These are phyloP conservation scores for Mustela lutreola DNA, from an alignment of 2,113 vertebrate species.

Conservation along the genomic window DNA sequence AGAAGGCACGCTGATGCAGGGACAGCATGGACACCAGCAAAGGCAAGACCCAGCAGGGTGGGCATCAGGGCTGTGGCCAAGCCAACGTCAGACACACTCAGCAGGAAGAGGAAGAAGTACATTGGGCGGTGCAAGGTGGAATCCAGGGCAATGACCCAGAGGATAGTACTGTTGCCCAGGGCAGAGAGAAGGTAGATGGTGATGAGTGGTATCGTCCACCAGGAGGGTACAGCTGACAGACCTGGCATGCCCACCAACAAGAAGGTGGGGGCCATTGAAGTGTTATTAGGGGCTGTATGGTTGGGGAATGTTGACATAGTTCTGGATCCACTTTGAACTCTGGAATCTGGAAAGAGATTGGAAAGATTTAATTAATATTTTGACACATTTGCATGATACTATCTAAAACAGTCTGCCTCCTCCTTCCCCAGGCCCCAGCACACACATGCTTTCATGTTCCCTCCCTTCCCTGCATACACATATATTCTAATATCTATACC, in stretches of 20 bases:
- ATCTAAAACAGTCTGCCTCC: background rate
- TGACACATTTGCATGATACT: background rate
- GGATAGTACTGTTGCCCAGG: conserved; percentile 76
- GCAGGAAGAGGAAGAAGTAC: conserved; percentile 76
- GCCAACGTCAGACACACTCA: conserved; percentile 74
- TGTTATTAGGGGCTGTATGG: background rate
- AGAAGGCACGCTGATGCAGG: conserved; percentile 78
- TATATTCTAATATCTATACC: background rate
- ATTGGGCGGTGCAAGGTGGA: conserved; percentile 73
- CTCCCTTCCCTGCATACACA: background rate
- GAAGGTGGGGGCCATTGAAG: conserved; percentile 68
- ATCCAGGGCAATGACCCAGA: conserved; percentile 74
- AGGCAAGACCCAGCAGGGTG: conserved; percentile 76
- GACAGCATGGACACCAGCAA: conserved; percentile 47
- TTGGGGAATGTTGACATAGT: conserved; percentile 13
- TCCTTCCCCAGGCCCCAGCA: no score
- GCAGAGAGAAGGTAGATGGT: conserved; percentile 52
- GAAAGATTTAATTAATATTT: conserved; percentile 20
- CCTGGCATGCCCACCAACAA: conserved; percentile 77
- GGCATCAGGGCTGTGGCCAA: conserved; percentile 77
- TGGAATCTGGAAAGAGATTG: conserved; percentile 60
- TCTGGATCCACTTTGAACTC: conserved; percentile 11
- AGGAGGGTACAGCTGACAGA: conserved; percentile 66
- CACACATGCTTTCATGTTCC: accelerated
- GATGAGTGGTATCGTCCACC: conserved; percentile 71